Percentiles rank a stretch among this genome's conserved stretches.
phyloP scores from a whole-genome alignment of 2,888 invertebrate species.

The Noctua janthina region DNA sequence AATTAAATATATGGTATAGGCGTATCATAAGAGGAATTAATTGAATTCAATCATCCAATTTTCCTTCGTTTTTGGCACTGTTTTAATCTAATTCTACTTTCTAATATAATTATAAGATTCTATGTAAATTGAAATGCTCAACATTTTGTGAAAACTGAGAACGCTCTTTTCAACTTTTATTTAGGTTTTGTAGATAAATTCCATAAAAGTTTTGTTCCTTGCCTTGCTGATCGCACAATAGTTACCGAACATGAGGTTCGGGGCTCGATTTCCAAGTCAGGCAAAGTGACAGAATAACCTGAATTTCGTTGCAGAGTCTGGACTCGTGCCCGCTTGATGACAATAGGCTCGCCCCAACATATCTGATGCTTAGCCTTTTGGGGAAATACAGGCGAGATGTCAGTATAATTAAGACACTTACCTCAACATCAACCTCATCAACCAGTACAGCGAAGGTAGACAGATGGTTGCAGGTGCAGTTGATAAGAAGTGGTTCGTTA shows the following conservation, averaged over 20 bases:
- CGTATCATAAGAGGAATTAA: neutral
- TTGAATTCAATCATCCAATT: neutral
- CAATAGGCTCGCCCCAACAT: neutral
- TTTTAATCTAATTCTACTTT: neutral
- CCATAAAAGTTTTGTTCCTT: neutral
- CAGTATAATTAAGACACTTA: slow-evolving; percentile 71
- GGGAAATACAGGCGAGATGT: neutral
- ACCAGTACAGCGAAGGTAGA: slow-evolving; percentile 97
- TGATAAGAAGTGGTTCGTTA: slow-evolving; percentile 92
- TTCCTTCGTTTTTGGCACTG: neutral
- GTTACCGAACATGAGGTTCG: neutral
- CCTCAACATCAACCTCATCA: slow-evolving; percentile 97
- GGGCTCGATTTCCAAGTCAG: neutral
- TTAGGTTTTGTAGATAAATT: neutral
- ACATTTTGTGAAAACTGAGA: neutral
- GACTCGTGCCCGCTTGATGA: neutral
- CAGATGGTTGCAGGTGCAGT: slow-evolving; percentile 97
- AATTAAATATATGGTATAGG: neutral
- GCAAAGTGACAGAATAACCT: neutral
- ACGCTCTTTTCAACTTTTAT: neutral
- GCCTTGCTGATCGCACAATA: neutral
- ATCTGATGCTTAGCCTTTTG: neutral
- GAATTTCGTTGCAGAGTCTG: neutral
- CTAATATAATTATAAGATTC: neutral
- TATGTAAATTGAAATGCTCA: neutral